A percentile compares a stretch with the other conserved stretches of the same genome.
Conservation (phyloP, 2,888 invertebrate species). For the Cryptus armator region DNA sequence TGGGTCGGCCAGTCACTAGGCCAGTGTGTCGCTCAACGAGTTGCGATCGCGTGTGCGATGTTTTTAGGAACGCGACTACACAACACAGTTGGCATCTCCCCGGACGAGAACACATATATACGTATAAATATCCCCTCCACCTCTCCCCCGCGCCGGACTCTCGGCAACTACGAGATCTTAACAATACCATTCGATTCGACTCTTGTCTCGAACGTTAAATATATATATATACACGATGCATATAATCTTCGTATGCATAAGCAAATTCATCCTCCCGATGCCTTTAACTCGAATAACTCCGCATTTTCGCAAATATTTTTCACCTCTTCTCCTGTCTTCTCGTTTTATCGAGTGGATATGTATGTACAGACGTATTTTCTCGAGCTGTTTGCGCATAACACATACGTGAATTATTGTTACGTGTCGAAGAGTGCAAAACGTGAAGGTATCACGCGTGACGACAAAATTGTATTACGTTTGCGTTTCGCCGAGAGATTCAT, state of each 20-base stretch:
- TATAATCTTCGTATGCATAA: neutral
- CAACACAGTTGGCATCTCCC: conserved; percentile 49
- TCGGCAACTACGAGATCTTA: neutral
- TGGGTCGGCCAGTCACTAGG: conserved; percentile 73
- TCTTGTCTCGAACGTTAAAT: neutral
- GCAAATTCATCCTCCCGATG: neutral
- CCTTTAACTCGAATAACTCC: neutral
- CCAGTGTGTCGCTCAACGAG: conserved; percentile 71
- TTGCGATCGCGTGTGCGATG: conserved; percentile 65
- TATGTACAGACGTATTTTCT: neutral
- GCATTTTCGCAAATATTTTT: neutral
- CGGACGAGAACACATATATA: conserved; percentile 10
- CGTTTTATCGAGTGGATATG: neutral
- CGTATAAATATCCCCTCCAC: neutral
- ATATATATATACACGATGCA: neutral
- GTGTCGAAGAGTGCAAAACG: neutral
- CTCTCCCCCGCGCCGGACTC: neutral
- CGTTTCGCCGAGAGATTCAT: conserved; percentile 33
- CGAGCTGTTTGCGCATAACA: conserved; percentile 2
- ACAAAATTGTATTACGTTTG: conserved; percentile 23
- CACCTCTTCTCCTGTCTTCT: neutral
- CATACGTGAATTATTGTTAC: neutral
- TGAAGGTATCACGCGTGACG: neutral
- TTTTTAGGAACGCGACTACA: conserved; percentile 66
- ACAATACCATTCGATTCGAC: conserved; percentile 8